Conservation (phyloP, 2,888 invertebrate species). For the Xanthostigma xanthostigma region DNA sequence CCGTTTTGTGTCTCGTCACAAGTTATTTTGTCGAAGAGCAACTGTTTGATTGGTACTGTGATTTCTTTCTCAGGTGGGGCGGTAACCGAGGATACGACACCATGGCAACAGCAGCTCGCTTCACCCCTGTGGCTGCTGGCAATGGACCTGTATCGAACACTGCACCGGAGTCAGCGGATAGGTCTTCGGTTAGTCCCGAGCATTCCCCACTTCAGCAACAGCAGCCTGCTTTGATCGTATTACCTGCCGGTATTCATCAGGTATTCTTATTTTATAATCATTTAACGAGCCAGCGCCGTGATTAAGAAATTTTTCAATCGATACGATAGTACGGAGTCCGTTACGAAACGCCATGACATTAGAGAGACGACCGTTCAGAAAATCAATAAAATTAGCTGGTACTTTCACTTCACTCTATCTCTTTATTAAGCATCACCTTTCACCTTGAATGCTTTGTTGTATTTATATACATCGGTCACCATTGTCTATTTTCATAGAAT, state of each 20-base stretch:
- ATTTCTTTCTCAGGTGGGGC: slow-evolving; percentile 27
- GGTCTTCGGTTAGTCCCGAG: slow-evolving; percentile 16
- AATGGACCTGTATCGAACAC: slow-evolving; percentile 23
- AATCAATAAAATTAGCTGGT: too few species aligned
- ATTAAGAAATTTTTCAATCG: too few species aligned
- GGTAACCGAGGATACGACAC: slow-evolving; percentile 29
- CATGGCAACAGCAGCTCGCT: slow-evolving; percentile 41
- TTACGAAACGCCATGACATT: too few species aligned
- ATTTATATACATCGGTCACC: not conserved
- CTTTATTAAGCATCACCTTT: too few species aligned
- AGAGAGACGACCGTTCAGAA: too few species aligned
- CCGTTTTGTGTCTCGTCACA: too few species aligned
- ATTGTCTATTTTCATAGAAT: not conserved
- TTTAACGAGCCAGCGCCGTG: too few species aligned
- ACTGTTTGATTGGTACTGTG: slow-evolving; percentile 9
- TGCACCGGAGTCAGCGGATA: not conserved
- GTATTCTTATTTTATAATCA: slow-evolving; percentile 17
- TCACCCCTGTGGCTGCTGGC: slow-evolving; percentile 36
- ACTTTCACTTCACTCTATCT: too few species aligned
- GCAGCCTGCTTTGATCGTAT: slow-evolving; percentile 30
- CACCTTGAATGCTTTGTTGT: too few species aligned
- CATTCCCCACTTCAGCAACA: slow-evolving; percentile 24
- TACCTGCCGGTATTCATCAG: slow-evolving; percentile 32
- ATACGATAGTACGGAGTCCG: too few species aligned
- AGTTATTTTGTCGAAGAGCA: too few species aligned